Conservation (phyloP, 2,797 vertebrate species). For the Toxotes lorentzi region DNA sequence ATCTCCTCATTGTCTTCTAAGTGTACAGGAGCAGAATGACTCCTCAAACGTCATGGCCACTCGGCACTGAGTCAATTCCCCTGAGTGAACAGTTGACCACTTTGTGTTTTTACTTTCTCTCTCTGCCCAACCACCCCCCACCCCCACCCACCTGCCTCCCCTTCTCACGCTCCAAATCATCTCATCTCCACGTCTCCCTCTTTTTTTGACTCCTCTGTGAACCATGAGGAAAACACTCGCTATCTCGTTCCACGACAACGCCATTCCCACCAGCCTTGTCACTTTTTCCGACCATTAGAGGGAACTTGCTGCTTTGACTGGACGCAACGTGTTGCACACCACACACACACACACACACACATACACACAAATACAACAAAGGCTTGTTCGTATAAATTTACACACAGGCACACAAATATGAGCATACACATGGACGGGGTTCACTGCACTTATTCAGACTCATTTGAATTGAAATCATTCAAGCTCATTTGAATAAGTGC, state of each 20-base stretch:
- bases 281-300: constrained; percentile 28
- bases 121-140: background rate
- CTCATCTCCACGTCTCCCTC: constrained; percentile 56
- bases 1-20: constrained; percentile 45
- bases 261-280: background rate
- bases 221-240: constrained; percentile 59
- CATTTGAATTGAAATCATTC: constrained; percentile 52
- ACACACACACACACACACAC: background rate
- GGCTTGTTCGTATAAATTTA: background rate
- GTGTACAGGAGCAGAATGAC: constrained; percentile 29
- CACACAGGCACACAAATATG: background rate
- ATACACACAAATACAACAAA: background rate
- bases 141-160: background rate
- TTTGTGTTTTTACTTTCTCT: constrained; percentile 22
- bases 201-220: constrained; percentile 64
- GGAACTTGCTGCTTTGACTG: constrained; percentile 14
- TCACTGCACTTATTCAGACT: constrained; percentile 35
- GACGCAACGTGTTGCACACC: background rate
- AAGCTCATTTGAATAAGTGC: constrained; percentile 59
- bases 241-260: constrained; percentile 37
- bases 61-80: constrained; percentile 29
- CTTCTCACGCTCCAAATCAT: constrained; percentile 51
- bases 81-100: background rate
- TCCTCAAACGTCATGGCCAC: constrained; percentile 46
- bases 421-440: constrained; percentile 14